Percentiles rank a stretch among this genome's conserved stretches.
These are phyloP conservation scores for Plumapathes pennacea DNA, from an alignment of 92 coral and sea anemone species.

Conservation along the genomic window DNA sequence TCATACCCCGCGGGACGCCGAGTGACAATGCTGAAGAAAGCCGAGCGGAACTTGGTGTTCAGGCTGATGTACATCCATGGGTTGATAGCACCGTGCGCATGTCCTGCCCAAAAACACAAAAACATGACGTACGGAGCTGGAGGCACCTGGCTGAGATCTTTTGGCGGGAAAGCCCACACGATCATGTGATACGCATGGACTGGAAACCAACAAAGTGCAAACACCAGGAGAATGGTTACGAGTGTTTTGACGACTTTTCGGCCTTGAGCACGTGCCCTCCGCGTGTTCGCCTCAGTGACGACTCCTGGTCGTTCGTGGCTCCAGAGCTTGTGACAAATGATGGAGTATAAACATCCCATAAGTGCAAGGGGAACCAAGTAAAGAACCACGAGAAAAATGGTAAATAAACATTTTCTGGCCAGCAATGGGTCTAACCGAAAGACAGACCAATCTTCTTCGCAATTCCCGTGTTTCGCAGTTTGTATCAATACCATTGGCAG, in stretches of 20 bases:
- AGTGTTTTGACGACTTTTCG: slow-evolving; percentile 14
- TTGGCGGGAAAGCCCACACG: not conserved
- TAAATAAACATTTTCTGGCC: not conserved
- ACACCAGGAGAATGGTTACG: slow-evolving; percentile 1
- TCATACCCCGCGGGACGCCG: too few relatives aligned
- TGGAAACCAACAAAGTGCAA: slow-evolving; percentile 19
- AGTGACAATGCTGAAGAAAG: too few relatives aligned
- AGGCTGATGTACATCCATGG: not conserved
- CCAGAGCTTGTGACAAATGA: slow-evolving; percentile 11
- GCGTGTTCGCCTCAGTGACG: not conserved
- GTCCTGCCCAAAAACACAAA: not conserved
- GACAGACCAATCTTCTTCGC: slow-evolving; percentile 5
- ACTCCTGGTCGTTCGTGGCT: slow-evolving; percentile 4
- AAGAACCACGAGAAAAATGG: not conserved
- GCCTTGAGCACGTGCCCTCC: not conserved
- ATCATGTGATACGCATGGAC: slow-evolving; percentile 7
- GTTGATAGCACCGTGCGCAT: slow-evolving; percentile 3
- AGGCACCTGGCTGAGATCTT: not conserved
- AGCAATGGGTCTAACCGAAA: slow-evolving; percentile 2
- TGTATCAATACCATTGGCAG: not conserved
- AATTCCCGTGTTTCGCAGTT: not conserved
- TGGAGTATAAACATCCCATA: slow-evolving; percentile 1
- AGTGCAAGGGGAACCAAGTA: slow-evolving; percentile 1
- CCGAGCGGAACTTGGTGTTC: slow-evolving; percentile 5
- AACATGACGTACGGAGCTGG: not conserved